Conservation (phyloP, 2,113 vertebrate genomes). For the Aleadryas rufinucha region DNA sequence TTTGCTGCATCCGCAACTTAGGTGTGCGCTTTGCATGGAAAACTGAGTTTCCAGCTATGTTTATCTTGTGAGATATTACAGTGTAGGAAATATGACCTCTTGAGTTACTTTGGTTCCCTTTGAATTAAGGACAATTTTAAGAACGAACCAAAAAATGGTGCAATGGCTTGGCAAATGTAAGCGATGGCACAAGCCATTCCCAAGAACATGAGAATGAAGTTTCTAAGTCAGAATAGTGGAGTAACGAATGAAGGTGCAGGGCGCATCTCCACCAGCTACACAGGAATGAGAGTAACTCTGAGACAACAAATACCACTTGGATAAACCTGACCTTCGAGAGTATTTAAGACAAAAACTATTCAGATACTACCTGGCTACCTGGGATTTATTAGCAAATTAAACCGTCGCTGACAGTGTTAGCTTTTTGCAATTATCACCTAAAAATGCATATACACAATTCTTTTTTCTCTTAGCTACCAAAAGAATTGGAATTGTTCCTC, state of each 20-base stretch:
- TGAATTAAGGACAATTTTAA: not conserved
- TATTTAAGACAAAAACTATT: not conserved
- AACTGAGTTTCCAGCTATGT: not conserved
- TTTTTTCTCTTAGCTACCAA: not conserved
- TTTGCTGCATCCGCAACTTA: rapidly evolving
- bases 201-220: not conserved
- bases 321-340: not conserved
- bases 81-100: not conserved
- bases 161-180: not conserved
- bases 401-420: not conserved
- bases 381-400: not conserved
- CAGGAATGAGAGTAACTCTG: not conserved
- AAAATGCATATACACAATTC: not conserved
- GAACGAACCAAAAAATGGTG: no score
- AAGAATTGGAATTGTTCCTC: not conserved
- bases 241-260: not conserved
- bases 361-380: not conserved
- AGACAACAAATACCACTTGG: not conserved
- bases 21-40: rapidly evolving
- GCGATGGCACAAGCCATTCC: rapidly evolving
- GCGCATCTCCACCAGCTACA: not conserved
- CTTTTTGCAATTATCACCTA: not conserved
- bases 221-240: not conserved
- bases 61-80: not conserved
- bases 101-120: not conserved